Evolutionary conservation across 2,888 invertebrate genomes (phyloP), one percentile per base, ranked within the genome.

Genomic region (Acanthosepion esculentum): DNA sequence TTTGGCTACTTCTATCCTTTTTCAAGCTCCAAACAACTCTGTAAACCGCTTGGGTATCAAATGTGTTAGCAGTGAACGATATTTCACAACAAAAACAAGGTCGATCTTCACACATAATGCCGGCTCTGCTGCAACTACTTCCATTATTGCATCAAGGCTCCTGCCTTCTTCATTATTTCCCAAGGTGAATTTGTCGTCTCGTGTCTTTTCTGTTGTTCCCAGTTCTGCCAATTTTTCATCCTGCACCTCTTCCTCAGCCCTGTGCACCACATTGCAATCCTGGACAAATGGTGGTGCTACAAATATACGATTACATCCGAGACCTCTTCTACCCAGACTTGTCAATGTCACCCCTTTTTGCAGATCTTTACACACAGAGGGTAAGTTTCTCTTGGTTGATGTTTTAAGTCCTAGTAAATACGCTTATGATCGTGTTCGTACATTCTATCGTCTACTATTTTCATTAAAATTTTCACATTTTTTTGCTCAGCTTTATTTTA

Each of bases 331-430:
- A 91, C 41, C 92, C 50, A n/a, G n/a, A 93, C n/a, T 93, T 93
- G 10, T 53, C 93, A 93, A 93, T 93, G 93, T 93, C 93, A 93
- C 93, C 93, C 53, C 93, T 92, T 48, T 48, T 29, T 23, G 92
- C 50, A 48, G 53, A 20, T 53, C 53, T 48, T 53, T 93, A 48
- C 93, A 93, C 29, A 93, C 93, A 93, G 93, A 93, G 53, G 93
- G 93, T 93, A 93, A 93, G 92, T 59, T 59, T 23, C 6, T 59
- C 59, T 59, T 59, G 23, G 59, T 59, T 59, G 5, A 59, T 59
- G 59, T 59, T 6, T 59, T 7, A 59, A 50, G 15, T 41, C 41
- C 41, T 41, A 41, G 41, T 41, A 41, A 41, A 41, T 2, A 41
- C 41, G 41, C 41, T 41, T 41, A 41, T 41, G 41, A 2, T 41